A percentile compares a stretch with the other conserved stretches of the same genome.
Conservation (phyloP, 2,888 invertebrate species). For the Antheraea assamensis region DNA sequence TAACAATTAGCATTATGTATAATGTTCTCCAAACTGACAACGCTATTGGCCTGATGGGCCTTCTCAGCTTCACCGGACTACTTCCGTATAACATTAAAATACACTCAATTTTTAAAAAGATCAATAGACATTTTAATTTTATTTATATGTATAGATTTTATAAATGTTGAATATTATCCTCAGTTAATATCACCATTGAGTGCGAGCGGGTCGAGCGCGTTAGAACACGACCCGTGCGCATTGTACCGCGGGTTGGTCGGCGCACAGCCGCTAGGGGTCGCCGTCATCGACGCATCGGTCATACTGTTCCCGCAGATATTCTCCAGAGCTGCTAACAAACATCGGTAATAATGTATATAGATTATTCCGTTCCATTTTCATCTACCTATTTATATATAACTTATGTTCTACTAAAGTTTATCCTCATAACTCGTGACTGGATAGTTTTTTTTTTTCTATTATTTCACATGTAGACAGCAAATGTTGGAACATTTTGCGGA, state of each 20-base stretch:
- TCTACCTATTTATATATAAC: too few species aligned
- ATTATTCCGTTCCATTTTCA: too few species aligned
- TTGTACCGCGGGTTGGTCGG: constrained; percentile 86
- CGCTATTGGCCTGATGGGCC: too few species aligned
- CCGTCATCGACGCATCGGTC: constrained; percentile 97
- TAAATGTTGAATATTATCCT: constrained; percentile 1
- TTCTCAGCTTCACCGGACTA: too few species aligned
- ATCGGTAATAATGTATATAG: constrained; percentile 78
- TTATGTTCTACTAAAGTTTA: too few species aligned
- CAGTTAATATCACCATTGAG: constrained; percentile 95
- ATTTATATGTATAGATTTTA: too few species aligned
- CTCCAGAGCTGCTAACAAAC: constrained; percentile 96
- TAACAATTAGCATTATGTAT: too few species aligned
- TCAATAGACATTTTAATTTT: too few species aligned
- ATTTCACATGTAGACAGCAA: constrained; percentile 83
- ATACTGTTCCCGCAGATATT: constrained; percentile 96
- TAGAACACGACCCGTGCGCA: constrained; percentile 98
- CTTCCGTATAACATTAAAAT: too few species aligned
- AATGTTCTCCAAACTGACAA: too few species aligned
- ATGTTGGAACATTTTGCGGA: constrained; percentile 98
- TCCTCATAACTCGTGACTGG: too few species aligned
- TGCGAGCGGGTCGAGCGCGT: constrained; percentile 96
- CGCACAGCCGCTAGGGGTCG: constrained; percentile 93
- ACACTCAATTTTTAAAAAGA: too few species aligned
- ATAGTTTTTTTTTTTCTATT: background rate